A percentile compares a stretch with the other conserved stretches of the same genome.
phyloP scores from a whole-genome alignment of 2,797 vertebrate genomes.

The Cirrhinus mrigala region DNA sequence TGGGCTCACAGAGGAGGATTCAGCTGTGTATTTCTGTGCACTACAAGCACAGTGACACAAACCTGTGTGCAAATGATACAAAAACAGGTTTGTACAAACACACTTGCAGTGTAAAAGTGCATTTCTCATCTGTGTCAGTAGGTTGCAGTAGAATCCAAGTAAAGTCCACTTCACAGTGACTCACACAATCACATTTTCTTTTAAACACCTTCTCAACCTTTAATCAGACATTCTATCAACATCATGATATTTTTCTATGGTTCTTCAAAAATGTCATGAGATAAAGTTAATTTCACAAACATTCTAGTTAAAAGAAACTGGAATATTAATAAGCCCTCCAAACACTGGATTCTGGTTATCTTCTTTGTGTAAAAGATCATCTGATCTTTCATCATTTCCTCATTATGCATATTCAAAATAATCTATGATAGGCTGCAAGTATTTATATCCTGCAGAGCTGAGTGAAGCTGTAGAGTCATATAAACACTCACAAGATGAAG shows the following conservation, averaged over 20 bases:
- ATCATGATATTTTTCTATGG: background rate
- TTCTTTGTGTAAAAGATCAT: background rate
- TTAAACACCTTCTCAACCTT: background rate
- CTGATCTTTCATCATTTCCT: background rate
- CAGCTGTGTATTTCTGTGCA: conserved; percentile 5
- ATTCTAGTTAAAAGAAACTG: background rate
- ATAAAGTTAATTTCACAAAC: background rate
- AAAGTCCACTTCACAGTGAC: too few relatives aligned
- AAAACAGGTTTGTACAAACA: background rate
- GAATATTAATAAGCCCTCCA: too few relatives aligned
- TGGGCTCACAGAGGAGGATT: background rate
- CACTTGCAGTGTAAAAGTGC: background rate
- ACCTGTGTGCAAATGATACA: background rate
- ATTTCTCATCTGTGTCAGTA: background rate
- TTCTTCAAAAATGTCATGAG: background rate
- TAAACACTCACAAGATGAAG: conserved; percentile 13
- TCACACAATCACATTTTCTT: background rate
- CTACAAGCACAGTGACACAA: background rate
- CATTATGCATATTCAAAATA: background rate
- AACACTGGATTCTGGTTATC: too few relatives aligned
- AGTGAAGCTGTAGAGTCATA: background rate
- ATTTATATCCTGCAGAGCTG: background rate
- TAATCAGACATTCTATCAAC: background rate
- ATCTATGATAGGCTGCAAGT: background rate
- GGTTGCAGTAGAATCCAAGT: too few relatives aligned